phyloP scores from a whole-genome alignment of 2,113 vertebrate species.

The Lamprotornis superbus region DNA sequence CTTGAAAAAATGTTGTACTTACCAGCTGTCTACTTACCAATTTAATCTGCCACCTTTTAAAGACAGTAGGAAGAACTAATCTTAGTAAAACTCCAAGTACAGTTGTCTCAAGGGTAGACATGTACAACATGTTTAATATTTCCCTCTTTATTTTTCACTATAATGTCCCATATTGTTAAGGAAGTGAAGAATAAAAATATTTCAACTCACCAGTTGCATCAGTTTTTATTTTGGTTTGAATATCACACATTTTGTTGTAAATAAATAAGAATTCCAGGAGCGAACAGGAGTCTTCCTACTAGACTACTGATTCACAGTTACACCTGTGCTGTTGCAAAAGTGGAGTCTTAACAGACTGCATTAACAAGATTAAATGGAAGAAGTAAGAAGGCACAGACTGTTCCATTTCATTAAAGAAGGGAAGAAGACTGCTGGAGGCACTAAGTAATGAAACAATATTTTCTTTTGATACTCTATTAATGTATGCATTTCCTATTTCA shows the following conservation, averaged over 20 bases:
- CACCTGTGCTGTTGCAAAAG: conserved; percentile 65
- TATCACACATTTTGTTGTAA: conserved; percentile 70
- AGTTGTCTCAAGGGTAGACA: neutral
- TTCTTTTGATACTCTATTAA: neutral
- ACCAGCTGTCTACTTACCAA: conserved; percentile 23
- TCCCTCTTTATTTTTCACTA: neutral
- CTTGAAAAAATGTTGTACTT: conserved; percentile 45
- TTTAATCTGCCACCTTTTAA: conserved; percentile 46
- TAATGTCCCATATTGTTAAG: neutral
- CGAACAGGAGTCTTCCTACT: conserved; percentile 43
- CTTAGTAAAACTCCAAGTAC: neutral
- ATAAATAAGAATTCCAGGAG: conserved; percentile 46
- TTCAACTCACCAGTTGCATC: conserved; percentile 79
- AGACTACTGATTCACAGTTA: conserved; percentile 29
- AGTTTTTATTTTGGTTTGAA: conserved; percentile 77
- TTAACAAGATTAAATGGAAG: conserved; percentile 83
- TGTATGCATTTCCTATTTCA: neutral
- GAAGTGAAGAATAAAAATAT: conserved; percentile 47
- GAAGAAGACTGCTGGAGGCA: conserved; percentile 49
- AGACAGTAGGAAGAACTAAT: conserved; percentile 2
- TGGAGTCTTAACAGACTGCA: conserved; percentile 69
- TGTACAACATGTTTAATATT: neutral
- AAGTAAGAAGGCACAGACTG: conserved; percentile 74
- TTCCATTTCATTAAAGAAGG: conserved; percentile 75
- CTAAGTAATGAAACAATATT: neutral